Evolutionary conservation across 1,140 invertebrate genomes (phyloP).

Genomic region (Heliconius congener): DNA sequence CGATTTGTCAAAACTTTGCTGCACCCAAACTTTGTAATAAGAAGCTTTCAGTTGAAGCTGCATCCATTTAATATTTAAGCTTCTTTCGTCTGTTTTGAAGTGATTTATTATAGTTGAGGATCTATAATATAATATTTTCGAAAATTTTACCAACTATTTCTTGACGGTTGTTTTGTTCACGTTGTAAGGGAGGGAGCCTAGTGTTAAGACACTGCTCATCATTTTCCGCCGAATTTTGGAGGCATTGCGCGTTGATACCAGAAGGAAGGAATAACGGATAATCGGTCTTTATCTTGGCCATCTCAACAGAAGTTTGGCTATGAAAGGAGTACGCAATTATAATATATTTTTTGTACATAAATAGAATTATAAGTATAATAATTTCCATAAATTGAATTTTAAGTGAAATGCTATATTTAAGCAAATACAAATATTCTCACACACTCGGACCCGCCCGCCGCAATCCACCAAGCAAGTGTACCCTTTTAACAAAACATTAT

Average conservation of each 20-base stretch:
- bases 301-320: no score
- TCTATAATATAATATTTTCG: neutral
- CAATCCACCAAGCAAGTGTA: neutral
- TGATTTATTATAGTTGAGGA: neutral
- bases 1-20: neutral
- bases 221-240: no score
- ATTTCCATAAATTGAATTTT: neutral
- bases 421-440: neutral
- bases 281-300: no score
- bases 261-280: no score
- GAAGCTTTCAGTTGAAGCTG: neutral
- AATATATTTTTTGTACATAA: no score
- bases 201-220: no score
- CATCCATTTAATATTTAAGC: neutral
- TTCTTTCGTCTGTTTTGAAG: neutral
- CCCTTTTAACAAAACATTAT: slow-evolving; percentile 16
- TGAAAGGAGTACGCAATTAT: no score
- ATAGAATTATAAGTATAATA: neutral
- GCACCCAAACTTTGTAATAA: slow-evolving; percentile 9
- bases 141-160: no score
- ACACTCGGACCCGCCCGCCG: neutral
- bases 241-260: no score
- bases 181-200: no score
- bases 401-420: neutral
- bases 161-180: no score